These are phyloP conservation scores for Aphidius colemani DNA, from an alignment of 2,888 invertebrate genomes.

Conservation along the genomic window DNA sequence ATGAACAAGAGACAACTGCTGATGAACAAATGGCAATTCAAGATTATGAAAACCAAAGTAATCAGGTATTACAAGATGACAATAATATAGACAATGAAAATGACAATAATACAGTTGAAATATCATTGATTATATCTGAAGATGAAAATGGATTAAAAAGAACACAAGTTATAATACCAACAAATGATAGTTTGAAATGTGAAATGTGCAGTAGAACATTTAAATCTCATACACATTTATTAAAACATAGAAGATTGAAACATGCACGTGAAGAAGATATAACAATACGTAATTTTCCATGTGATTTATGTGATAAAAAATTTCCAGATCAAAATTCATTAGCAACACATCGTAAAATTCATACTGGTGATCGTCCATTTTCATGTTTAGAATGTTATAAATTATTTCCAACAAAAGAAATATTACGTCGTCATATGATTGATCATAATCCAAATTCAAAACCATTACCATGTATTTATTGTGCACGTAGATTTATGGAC, in stretches of 20 bases:
- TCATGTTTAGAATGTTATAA: slow-evolving; percentile 59
- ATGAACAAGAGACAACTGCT: slow-evolving; percentile 25
- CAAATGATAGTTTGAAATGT: slow-evolving; percentile 59
- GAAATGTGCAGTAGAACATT: slow-evolving; percentile 62
- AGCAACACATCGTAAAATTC: slow-evolving; percentile 55
- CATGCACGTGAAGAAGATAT: slow-evolving; percentile 58
- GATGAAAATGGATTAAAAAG: slow-evolving; percentile 59
- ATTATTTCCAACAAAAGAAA: slow-evolving; percentile 57
- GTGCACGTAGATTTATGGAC: slow-evolving; percentile 59
- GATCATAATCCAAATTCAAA: slow-evolving; percentile 59
- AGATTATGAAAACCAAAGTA: background rate
- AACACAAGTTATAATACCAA: slow-evolving; percentile 61
- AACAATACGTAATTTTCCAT: slow-evolving; percentile 56
- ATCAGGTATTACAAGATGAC: too few species aligned
- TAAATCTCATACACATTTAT: slow-evolving; percentile 57
- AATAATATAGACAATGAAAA: slow-evolving; percentile 44
- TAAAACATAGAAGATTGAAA: slow-evolving; percentile 56
- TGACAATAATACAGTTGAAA: slow-evolving; percentile 59
- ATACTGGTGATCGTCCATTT: slow-evolving; percentile 55
- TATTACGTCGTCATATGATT: slow-evolving; percentile 58
- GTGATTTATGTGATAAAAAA: slow-evolving; percentile 58
- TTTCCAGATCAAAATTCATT: slow-evolving; percentile 57
- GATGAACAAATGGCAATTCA: slow-evolving; percentile 41
- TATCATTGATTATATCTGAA: slow-evolving; percentile 59
- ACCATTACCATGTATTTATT: slow-evolving; percentile 59